Evolutionary conservation across 2,797 vertebrate genomes (phyloP).

Genomic region (Spea hammondii): DNA sequence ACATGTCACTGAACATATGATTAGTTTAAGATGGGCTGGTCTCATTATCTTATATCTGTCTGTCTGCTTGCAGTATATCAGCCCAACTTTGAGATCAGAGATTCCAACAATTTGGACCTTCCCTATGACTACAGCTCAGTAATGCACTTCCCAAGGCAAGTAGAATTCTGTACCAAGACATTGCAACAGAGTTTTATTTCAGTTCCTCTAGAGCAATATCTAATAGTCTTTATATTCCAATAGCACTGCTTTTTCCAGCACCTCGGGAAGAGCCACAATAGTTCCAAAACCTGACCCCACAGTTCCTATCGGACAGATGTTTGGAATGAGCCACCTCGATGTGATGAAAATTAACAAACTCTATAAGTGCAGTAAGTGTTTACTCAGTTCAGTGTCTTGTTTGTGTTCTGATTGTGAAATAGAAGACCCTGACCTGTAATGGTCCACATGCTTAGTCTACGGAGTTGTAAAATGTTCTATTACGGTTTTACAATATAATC

Average conservation of each 20-base stretch:
- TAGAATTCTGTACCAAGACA: neutral
- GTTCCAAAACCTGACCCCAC: neutral
- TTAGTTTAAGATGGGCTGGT: too few species aligned
- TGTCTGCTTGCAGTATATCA: neutral
- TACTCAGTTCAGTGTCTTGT: neutral
- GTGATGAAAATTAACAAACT: neutral
- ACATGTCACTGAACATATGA: too few species aligned
- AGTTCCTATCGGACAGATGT: neutral
- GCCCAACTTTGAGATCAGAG: neutral
- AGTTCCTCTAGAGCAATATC: neutral
- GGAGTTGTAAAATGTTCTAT: too few species aligned
- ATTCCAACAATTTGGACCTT: neutral
- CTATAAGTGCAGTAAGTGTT: conserved; percentile 25
- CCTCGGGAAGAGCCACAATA: neutral
- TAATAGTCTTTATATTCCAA: neutral
- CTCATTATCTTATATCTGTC: neutral
- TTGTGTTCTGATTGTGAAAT: neutral
- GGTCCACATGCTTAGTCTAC: too few species aligned
- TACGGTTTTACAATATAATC: too few species aligned
- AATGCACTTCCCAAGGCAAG: conserved; percentile 17
- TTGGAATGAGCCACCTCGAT: conserved; percentile 3
- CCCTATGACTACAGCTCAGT: conserved; percentile 21
- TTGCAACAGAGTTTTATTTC: neutral
- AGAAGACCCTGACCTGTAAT: neutral
- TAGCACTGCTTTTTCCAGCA: neutral